Conservation (phyloP, 1,140 invertebrate species). For the Trichomalopsis sarcophagae region DNA sequence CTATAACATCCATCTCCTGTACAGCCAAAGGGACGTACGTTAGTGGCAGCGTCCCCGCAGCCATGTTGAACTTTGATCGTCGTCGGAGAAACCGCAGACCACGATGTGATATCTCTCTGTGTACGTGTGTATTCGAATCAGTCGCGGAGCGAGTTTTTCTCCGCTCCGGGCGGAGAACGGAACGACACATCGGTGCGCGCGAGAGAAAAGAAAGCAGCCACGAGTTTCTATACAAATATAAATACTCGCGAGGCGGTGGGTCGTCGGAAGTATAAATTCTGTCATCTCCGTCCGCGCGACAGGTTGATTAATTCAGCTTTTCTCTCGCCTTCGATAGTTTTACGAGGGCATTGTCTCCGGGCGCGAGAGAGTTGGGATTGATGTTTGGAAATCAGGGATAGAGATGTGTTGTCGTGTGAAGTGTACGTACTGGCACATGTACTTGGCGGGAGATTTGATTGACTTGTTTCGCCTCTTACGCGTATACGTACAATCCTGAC, state of each 20-base stretch:
- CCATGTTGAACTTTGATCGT: background rate
- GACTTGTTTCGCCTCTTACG: background rate
- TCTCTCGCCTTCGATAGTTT: background rate
- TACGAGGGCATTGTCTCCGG: background rate
- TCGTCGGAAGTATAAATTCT: background rate
- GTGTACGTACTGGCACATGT: background rate
- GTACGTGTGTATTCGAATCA: background rate
- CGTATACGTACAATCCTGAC: background rate
- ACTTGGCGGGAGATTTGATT: background rate
- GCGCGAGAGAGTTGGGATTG: no score
- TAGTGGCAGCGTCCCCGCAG: background rate
- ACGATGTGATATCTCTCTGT: background rate
- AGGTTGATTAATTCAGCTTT: background rate
- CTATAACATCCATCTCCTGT: background rate
- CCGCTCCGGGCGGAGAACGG: slow-evolving; percentile 22
- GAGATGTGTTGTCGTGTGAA: background rate
- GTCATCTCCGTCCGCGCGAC: no score
- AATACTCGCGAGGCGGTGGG: background rate
- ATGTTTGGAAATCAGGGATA: no score
- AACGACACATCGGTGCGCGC: no score
- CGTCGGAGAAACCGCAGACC: slow-evolving; percentile 39
- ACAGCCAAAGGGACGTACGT: background rate
- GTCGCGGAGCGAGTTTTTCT: background rate
- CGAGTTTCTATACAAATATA: slow-evolving; percentile 26
- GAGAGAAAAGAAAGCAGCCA: slow-evolving; percentile 1